phyloP scores from a whole-genome alignment of 2,888 invertebrate genomes.

The Dorcus parallelipipedus region DNA sequence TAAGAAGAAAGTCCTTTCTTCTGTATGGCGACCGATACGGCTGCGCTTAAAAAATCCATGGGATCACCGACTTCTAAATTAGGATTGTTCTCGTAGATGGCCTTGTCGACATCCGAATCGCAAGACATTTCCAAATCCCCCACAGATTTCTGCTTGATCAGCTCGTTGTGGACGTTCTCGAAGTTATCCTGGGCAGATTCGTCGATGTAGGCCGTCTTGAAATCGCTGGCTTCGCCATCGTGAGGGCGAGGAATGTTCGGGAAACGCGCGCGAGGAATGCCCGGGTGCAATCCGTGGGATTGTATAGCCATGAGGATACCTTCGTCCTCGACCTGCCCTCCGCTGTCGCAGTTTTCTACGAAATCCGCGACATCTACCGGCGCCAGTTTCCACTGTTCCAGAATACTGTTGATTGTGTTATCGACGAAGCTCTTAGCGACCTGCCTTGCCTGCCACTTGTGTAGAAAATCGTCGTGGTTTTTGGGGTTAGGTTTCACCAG shows the following conservation, averaged over 20 bases:
- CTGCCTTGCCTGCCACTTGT: conserved; percentile 67
- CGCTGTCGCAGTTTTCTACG: conserved; percentile 55
- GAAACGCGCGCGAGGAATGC: neutral
- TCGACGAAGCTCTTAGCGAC: conserved; percentile 62
- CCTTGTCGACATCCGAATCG: conserved; percentile 1
- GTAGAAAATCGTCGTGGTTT: conserved; percentile 44
- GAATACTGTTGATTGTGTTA: conserved; percentile 65
- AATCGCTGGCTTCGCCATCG: neutral
- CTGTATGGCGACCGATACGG: conserved; percentile 72
- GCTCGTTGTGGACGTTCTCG: conserved; percentile 35
- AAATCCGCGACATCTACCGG: conserved; percentile 55
- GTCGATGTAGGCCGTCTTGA: neutral
- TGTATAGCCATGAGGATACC: conserved; percentile 73
- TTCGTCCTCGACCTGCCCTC: conserved; percentile 64
- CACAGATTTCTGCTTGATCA: conserved; percentile 25
- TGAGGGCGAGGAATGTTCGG: neutral
- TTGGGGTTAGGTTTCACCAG: conserved; percentile 36
- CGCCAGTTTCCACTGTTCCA: conserved; percentile 59
- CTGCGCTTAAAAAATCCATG: conserved; percentile 65
- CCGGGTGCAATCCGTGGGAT: conserved; percentile 62
- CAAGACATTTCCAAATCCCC: conserved; percentile 1
- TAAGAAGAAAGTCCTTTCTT: conserved; percentile 64
- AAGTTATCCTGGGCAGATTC: conserved; percentile 35
- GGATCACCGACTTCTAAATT: conserved; percentile 32
- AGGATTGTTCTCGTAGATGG: conserved; percentile 4